phyloP scores from a whole-genome alignment of 2,888 invertebrate genomes.

The Pterostichus niger region DNA sequence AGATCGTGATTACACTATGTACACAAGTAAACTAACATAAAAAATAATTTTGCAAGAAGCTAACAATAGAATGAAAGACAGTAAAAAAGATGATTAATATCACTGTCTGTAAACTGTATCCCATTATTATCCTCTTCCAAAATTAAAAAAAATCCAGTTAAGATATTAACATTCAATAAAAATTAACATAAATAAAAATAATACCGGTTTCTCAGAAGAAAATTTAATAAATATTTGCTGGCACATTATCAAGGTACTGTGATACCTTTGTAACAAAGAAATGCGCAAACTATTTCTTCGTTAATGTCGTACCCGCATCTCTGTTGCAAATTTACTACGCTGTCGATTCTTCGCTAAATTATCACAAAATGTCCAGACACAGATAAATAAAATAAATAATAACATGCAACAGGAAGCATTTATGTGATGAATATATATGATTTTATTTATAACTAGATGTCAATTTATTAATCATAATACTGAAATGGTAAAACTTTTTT shows the following conservation, averaged over 20 bases:
- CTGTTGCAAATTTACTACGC: constrained; percentile 8
- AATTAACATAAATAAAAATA: constrained; percentile 42
- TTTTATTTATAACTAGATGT: background rate
- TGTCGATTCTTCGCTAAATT: too few species aligned
- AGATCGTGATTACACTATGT: constrained; percentile 61
- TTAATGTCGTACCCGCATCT: constrained; percentile 39
- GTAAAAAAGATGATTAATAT: too few species aligned
- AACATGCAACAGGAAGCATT: background rate
- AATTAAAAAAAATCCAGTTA: too few species aligned
- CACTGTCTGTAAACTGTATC: too few species aligned
- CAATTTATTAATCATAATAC: constrained; percentile 5
- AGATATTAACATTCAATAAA: background rate
- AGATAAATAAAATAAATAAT: constrained; percentile 5
- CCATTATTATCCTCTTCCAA: too few species aligned
- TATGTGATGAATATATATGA: background rate
- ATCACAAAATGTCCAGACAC: too few species aligned
- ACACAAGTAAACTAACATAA: constrained; percentile 33
- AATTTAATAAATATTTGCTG: constrained; percentile 62
- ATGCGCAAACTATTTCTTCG: constrained; percentile 54
- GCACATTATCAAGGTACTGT: constrained; percentile 59
- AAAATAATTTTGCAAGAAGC: too few species aligned
- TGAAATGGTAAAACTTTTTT: background rate
- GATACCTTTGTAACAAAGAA: constrained; percentile 62
- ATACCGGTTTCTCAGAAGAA: constrained; percentile 48
- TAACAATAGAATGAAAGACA: background rate